Base-by-base conservation (phyloP, 2,113 vertebrate species). In the Ancistrus triradiatus region DNA sequence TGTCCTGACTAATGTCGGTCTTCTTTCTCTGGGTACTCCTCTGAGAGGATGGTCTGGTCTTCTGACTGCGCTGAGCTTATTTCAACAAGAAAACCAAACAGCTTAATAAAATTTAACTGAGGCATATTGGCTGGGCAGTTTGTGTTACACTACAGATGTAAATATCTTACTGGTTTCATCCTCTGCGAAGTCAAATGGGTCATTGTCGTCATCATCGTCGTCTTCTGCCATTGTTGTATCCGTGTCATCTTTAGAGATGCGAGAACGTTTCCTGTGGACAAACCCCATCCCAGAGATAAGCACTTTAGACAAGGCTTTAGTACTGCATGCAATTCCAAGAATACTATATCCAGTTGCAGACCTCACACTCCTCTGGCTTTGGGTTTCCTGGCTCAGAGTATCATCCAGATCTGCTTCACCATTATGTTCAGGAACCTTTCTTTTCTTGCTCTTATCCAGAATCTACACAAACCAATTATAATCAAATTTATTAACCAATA, bases 371-470 rank as follows among this genome's bases (percentile, higher is more conserved):
- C 69, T 73, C 53, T 80, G 76, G 50, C 74, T 78, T 19, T 63
- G 74, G 1, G 73, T 69, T 6, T 63, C 63, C 63, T 74, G 69
- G 37, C 57, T 68, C 47, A 9, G 59, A 17, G 66, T 48, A 2
- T 47, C 13, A 7, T 70, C 65, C 4, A 59, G 4, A 1, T 74
- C 67, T 2, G 66, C 19, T 6, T 75, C 72, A 13, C 47, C 37
- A 11, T 25, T n/a, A 3, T 83, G 77, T 8, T 75, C 69, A 2
- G 52, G 49, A 57, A 74, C 58, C 18, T 76, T 78, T 33, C 57
- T 68, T 33, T 59, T 83, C 40, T 75, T 81, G 24, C 25, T 68
- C 44, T 83, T 83, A 28, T 80, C 80, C 27, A 83, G 58, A 68
- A 83, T 68, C 81, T 83, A 35, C 4, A 44, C 19, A 38, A 46